A percentile compares a stretch with the other conserved stretches of the same genome.
phyloP scores from a whole-genome alignment of 37 sponge, comb jelly and placozoan genomes.

The Theonella swinhoei region DNA sequence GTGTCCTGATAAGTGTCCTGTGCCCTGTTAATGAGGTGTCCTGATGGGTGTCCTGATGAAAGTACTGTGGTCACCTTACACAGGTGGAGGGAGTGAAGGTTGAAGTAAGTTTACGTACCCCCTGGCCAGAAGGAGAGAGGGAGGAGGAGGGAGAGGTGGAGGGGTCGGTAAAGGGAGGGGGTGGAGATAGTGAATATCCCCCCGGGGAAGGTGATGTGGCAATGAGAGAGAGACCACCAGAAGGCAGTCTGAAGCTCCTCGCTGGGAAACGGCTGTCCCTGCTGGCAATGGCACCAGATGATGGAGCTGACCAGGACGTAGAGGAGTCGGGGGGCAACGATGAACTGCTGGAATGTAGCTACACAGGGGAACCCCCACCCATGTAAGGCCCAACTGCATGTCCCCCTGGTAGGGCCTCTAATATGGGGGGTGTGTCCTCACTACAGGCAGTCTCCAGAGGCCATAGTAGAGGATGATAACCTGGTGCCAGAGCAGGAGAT shows the following conservation, averaged over 20 bases:
- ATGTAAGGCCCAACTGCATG: too few relatives aligned
- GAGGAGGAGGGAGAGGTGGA: neutral
- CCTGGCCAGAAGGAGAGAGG: constrained; percentile 17
- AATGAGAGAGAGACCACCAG: neutral
- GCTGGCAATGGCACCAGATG: neutral
- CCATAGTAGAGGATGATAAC: neutral
- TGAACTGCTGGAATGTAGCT: constrained; percentile 13
- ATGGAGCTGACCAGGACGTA: neutral
- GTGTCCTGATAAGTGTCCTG: too few relatives aligned
- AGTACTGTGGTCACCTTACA: too few relatives aligned
- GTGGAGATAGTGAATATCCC: neutral
- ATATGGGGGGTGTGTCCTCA: too few relatives aligned
- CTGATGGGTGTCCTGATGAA: too few relatives aligned
- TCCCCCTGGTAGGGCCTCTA: too few relatives aligned
- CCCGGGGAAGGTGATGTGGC: neutral
- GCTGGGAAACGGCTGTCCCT: neutral
- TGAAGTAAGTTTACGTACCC: constrained; percentile 8
- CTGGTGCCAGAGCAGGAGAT: neutral
- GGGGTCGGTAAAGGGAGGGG: neutral
- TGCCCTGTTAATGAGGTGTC: too few relatives aligned
- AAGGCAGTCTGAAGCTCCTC: neutral
- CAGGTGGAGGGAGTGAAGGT: constrained; percentile 34
- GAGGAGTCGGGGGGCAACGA: neutral
- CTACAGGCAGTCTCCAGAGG: too few relatives aligned
- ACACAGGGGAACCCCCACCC: neutral